Evolutionary conservation across 2,113 vertebrate species (phyloP).

Genomic region (Pteruthius melanotis): DNA sequence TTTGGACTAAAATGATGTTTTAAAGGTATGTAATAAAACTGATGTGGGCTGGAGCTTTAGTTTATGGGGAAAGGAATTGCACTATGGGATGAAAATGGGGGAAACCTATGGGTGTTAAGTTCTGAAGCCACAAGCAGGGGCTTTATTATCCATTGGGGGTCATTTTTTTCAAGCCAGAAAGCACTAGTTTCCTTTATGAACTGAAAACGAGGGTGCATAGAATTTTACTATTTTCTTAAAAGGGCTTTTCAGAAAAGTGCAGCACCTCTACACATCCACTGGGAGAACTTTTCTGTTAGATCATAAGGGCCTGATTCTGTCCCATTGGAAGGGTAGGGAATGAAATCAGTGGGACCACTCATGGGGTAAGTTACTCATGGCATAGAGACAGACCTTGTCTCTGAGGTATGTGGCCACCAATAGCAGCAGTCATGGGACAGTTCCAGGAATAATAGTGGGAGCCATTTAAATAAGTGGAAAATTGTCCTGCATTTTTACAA

Average conservation of each 20-base stretch:
- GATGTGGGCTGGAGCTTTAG: background rate
- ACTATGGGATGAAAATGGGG: background rate
- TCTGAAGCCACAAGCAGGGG: slow-evolving; percentile 26
- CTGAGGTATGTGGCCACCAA: background rate
- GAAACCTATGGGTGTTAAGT: background rate
- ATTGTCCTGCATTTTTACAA: slow-evolving; percentile 30
- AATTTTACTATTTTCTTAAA: slow-evolving; percentile 1
- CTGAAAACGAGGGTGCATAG: background rate
- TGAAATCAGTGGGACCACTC: background rate
- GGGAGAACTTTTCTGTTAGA: background rate
- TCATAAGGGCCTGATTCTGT: background rate
- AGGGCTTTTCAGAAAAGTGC: background rate
- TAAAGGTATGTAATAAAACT: background rate
- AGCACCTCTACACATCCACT: background rate
- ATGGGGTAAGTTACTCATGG: background rate
- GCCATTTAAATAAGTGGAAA: slow-evolving; percentile 39
- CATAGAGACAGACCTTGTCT: background rate
- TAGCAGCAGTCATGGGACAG: background rate
- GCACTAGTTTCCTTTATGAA: slow-evolving; percentile 6
- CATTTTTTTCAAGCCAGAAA: slow-evolving; percentile 8
- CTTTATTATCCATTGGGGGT: slow-evolving; percentile 7
- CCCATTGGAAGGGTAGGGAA: background rate
- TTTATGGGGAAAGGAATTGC: slow-evolving; percentile 5
- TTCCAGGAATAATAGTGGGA: slow-evolving; percentile 36
- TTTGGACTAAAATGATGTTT: slow-evolving; percentile 6